Base-by-base conservation (phyloP, 2,113 vertebrate genomes). In the Trematomus loennbergii region DNA sequence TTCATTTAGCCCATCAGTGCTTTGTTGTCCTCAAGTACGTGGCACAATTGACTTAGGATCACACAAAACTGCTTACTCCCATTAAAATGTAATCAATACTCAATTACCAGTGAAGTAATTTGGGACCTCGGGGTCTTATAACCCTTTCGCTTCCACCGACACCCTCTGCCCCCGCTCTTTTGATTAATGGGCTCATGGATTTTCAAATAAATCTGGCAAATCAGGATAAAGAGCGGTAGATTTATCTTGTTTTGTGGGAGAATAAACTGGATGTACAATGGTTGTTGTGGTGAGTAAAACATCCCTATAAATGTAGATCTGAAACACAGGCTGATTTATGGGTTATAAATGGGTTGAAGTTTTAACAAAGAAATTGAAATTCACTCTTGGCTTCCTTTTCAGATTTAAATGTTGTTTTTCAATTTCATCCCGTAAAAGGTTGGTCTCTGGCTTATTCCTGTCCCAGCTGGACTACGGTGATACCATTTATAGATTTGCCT, bases 71-170 rank as follows among this genome's bases (percentile, higher is more conserved):
- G 89, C 90, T 93, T 92, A 90, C 81, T 87, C 83, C 87, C 86
- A 90, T 91, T 93, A 89, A 82, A 91, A 89, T 79, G 76, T 82
- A 75, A 93, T 93, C 91, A 88, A 92, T 93, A 92, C 81, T 88
- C 85, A 93, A 94, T 93, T 92, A 94, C 87, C 79, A 85, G 83
- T 82, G 71, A 87, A 84, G 88, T 82, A 86, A 88, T 88, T 85
- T 75, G 65, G 73, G 83, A 81, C 80, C 59, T 79, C 60, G 66
- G 82, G 83, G 75, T 68, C 77, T 17, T 74, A 61, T 79, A 78
- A 73, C 76, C 79, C 83, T 79, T 70, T 78, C 79, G 46, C 61
- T 65, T 67, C 67, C 77, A 75, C 29, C 70, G 40, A 50, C 66
- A 65, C 29, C 72, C 67, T 33, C 17, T 58, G 17, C 63, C 45